Conservation (phyloP, 1,140 invertebrate species). For the Neodiprion fabricii region DNA sequence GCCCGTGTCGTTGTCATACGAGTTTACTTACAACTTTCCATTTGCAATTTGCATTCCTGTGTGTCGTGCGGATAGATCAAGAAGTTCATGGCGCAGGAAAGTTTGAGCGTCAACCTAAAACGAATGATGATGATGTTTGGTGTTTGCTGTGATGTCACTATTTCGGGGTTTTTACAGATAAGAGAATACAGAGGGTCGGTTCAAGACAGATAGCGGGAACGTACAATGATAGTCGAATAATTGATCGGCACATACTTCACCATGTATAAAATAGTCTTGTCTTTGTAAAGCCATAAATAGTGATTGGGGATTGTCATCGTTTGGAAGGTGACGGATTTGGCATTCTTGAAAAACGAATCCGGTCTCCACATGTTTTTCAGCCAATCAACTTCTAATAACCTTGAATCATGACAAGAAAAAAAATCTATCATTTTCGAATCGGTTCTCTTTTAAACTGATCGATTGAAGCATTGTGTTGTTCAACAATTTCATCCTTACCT, state of each 20-base stretch:
- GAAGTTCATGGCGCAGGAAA: slow-evolving; percentile 93
- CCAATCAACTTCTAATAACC: slow-evolving; percentile 86
- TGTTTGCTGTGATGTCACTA: background rate
- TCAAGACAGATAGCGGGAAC: background rate
- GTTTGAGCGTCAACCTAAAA: slow-evolving; percentile 75
- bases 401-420: slow-evolving; percentile 41
- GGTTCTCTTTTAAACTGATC: background rate
- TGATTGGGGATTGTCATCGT: slow-evolving; percentile 94
- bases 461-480: background rate
- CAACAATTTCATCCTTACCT: slow-evolving; percentile 58
- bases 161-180: background rate
- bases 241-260: slow-evolving; percentile 70
- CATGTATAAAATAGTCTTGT: slow-evolving; percentile 88
- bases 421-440: background rate
- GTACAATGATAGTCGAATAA: background rate
- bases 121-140: slow-evolving; percentile 15
- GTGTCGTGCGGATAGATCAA: slow-evolving; percentile 91
- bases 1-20: slow-evolving; percentile 25
- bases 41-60: slow-evolving; percentile 89
- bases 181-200: slow-evolving; percentile 4
- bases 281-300: slow-evolving; percentile 87
- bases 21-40: slow-evolving; percentile 84
- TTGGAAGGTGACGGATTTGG: slow-evolving; percentile 90
- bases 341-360: slow-evolving; percentile 89
- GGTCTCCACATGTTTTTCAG: slow-evolving; percentile 90